Conservation (phyloP, 2,797 vertebrate species). For the Basileuterus tristriatus region DNA sequence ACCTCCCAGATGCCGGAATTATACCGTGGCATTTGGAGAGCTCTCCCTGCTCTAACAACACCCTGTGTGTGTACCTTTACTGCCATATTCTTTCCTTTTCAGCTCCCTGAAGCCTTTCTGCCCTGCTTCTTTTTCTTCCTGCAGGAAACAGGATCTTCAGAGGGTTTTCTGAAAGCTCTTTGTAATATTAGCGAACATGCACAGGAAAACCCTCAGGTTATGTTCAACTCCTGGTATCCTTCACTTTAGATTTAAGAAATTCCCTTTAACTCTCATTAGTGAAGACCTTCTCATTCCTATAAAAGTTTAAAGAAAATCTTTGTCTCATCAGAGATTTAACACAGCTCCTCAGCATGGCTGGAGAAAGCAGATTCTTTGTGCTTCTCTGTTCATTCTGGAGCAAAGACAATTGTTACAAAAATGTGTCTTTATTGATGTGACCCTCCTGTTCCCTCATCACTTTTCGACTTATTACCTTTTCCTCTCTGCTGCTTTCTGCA, state of each 20-base stretch:
- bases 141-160: conserved; percentile 73
- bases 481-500: not conserved
- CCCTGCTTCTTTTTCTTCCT: conserved; percentile 51
- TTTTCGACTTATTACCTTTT: not conserved
- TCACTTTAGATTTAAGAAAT: conserved; percentile 80
- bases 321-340: conserved; percentile 73
- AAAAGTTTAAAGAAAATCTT: conserved; percentile 77
- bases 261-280: conserved; percentile 81
- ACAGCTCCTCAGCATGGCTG: conserved; percentile 35
- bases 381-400: not conserved
- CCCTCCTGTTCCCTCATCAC: not conserved
- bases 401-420: conserved; percentile 61
- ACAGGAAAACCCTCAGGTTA: conserved; percentile 80
- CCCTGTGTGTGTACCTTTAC: conserved; percentile 19
- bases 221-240: conserved; percentile 79
- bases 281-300: conserved; percentile 72
- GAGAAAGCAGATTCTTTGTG: conserved; percentile 26
- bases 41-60: not conserved
- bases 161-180: conserved; percentile 74
- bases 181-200: conserved; percentile 79
- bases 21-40: not conserved
- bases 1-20: not conserved
- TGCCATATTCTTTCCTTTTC: conserved; percentile 60
- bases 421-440: conserved; percentile 48
- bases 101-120: conserved; percentile 60